Percentiles rank a stretch among this genome's conserved stretches.
Conservation (phyloP, 2,888 invertebrate species). For the Drosophila mercatorum region DNA sequence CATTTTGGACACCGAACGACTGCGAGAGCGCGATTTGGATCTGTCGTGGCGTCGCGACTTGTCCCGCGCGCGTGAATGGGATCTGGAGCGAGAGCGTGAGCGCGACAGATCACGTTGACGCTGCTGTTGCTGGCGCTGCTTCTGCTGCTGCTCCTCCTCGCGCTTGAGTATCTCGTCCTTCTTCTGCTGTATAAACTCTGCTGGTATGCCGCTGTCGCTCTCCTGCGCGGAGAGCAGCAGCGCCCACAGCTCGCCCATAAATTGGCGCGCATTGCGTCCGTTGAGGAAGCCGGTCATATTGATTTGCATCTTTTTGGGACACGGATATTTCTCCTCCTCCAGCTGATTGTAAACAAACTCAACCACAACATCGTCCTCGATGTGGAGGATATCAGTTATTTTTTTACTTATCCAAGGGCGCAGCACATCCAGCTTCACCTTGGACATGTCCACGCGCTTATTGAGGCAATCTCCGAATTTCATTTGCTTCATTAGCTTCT, state of each 20-base stretch:
- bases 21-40: conserved; percentile 64
- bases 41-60: conserved; percentile 53
- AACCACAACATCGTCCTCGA: conserved; percentile 99
- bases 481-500: conserved; percentile 99
- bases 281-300: conserved; percentile 99
- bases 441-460: conserved; percentile 98
- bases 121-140: conserved; percentile 60
- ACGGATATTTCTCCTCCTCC: conserved; percentile 96
- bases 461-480: conserved; percentile 97
- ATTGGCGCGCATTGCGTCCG: conserved; percentile 97
- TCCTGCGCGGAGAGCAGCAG: conserved; percentile 97
- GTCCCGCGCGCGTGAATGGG: conserved; percentile 59
- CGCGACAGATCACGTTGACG: conserved; percentile 75
- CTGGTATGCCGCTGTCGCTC: conserved; percentile 97
- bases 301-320: conserved; percentile 99
- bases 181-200: conserved; percentile 96
- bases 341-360: conserved; percentile 99
- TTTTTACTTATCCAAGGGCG: conserved; percentile 99
- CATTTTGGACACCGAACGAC: conserved; percentile 50
- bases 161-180: conserved; percentile 97
- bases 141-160: conserved; percentile 83
- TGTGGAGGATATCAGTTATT: conserved; percentile 97
- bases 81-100: conserved; percentile 84
- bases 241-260: conserved; percentile 99
- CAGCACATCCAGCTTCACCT: conserved; percentile 98